Conservation (phyloP, 2,797 vertebrate genomes). For the Pyrocephalus nanus region DNA sequence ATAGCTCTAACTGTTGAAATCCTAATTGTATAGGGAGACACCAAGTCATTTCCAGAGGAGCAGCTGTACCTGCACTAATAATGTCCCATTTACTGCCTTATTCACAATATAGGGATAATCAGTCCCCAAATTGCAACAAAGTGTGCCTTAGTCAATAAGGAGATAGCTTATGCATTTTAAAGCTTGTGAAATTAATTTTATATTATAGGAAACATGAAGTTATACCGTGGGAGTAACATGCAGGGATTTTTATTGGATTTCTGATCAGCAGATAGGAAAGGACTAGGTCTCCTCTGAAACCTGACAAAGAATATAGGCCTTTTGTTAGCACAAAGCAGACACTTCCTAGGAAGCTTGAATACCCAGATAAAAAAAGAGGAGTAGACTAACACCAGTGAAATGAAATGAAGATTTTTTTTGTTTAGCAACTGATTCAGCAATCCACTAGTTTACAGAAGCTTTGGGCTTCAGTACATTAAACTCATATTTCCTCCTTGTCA, state of each 20-base stretch:
- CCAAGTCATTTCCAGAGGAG: not conserved
- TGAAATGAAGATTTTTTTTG: constrained; percentile 35
- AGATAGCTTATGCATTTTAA: constrained; percentile 16
- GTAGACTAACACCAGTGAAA: not conserved
- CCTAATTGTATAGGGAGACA: not conserved
- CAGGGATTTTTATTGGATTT: constrained; percentile 31
- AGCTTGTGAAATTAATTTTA: constrained; percentile 16
- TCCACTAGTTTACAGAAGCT: constrained; percentile 21
- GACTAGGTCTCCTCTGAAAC: constrained; percentile 17
- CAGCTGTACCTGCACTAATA: not conserved
- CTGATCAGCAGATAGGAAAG: constrained; percentile 18
- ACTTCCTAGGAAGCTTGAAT: constrained; percentile 11
- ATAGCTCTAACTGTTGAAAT: not conserved
- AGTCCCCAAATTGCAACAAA: not conserved
- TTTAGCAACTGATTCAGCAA: constrained; percentile 35
- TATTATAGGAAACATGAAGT: not conserved
- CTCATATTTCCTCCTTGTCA: constrained; percentile 55
- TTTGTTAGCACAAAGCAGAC: constrained; percentile 17
- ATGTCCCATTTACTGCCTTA: not conserved
- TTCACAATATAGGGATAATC: not conserved
- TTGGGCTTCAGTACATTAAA: constrained; percentile 47
- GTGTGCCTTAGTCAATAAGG: not conserved
- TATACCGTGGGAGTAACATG: not conserved
- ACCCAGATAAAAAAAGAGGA: not conserved
- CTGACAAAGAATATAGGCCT: not conserved